Percentiles rank a stretch among this genome's conserved stretches.
These are phyloP conservation scores for Odontocerum albicorne DNA, from an alignment of 2,888 invertebrate genomes.

Conservation along the genomic window DNA sequence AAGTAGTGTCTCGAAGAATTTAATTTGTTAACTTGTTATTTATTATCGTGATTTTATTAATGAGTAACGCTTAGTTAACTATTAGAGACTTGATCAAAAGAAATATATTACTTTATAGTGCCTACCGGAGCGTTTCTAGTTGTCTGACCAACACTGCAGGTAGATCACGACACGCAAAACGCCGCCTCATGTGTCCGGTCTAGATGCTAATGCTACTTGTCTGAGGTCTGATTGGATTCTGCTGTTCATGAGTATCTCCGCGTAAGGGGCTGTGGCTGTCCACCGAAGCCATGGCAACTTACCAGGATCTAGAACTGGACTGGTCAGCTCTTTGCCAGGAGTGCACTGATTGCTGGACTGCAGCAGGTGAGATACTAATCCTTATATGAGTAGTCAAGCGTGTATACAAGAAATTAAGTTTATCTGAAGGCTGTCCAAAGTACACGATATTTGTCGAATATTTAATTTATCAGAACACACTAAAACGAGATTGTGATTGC, in stretches of 20 bases:
- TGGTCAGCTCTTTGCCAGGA: slow-evolving; percentile 66
- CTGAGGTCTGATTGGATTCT: not conserved
- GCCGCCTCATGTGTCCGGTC: slow-evolving; percentile 19
- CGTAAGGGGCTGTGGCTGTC: not conserved
- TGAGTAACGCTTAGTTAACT: too few species aligned
- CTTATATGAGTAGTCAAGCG: too few species aligned
- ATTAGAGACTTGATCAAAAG: too few species aligned
- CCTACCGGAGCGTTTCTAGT: slow-evolving; percentile 9
- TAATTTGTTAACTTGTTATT: too few species aligned
- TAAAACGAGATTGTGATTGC: too few species aligned
- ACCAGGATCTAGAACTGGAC: slow-evolving; percentile 65
- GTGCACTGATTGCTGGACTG: slow-evolving; percentile 64
- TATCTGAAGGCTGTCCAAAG: too few species aligned
- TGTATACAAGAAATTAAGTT: not conserved
- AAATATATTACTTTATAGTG: slow-evolving; percentile 1
- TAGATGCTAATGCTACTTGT: not conserved
- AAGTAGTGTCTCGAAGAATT: too few species aligned
- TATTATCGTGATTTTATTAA: too few species aligned
- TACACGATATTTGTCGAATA: too few species aligned
- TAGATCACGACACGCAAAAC: slow-evolving; percentile 11
- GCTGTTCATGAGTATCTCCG: not conserved
- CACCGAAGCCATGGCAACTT: slow-evolving; percentile 61
- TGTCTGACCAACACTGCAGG: not conserved
- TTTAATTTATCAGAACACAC: too few species aligned
- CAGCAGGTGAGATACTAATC: slow-evolving; percentile 56